Conservation (phyloP, 1,140 invertebrate genomes). For the Drosophila triauraria region DNA sequence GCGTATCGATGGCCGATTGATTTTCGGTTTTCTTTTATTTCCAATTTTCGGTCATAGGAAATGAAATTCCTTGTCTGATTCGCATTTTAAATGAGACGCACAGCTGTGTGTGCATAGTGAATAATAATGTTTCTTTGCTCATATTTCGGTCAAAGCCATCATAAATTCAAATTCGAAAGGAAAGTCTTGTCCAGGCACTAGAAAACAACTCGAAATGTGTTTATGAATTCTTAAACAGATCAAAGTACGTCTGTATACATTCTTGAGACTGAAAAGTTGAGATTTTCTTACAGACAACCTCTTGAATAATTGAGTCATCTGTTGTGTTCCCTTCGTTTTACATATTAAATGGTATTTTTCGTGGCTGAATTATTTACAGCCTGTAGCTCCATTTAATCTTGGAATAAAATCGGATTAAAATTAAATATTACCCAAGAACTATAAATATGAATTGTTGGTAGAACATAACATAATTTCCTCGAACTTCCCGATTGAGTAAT, state of each 20-base stretch:
- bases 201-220: conserved; percentile 23
- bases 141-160: conserved; percentile 66
- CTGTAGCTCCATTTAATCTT: not conserved
- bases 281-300: conserved; percentile 16
- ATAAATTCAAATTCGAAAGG: conserved; percentile 46
- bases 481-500: conserved; percentile 20
- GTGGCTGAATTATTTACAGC: conserved; percentile 2
- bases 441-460: not conserved
- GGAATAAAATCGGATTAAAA: not conserved
- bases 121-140: conserved; percentile 53
- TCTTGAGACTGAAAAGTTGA: not conserved
- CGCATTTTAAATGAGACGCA: conserved; percentile 62
- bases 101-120: conserved; percentile 38
- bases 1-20: conserved; percentile 48
- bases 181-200: conserved; percentile 24
- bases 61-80: conserved; percentile 58
- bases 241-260: conserved; percentile 2
- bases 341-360: not conserved
- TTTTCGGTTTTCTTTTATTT: conserved; percentile 27
- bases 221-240: conserved; percentile 40
- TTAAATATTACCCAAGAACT: not conserved
- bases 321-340: not conserved
- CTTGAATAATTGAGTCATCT: conserved; percentile 4
- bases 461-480: not conserved
- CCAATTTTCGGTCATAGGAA: conserved; percentile 51